Percentiles rank a stretch among this genome's conserved stretches.
These are phyloP conservation scores for Seladonia tumulorum DNA, from an alignment of 2,888 invertebrate genomes.

Conservation along the genomic window DNA sequence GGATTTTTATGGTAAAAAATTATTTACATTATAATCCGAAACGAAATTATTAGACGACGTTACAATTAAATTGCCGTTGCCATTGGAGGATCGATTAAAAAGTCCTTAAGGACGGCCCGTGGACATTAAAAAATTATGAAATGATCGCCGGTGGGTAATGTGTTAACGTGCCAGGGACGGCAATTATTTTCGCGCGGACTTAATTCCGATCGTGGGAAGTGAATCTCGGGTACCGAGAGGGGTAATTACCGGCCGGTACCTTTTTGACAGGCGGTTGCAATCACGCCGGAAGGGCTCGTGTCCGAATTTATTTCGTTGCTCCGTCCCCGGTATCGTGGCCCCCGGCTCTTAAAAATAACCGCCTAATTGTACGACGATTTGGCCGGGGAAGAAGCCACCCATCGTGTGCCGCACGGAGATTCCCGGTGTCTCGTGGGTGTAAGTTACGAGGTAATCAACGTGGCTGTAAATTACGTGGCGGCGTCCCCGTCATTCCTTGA, in stretches of 20 bases:
- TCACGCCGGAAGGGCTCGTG: slow-evolving; percentile 2
- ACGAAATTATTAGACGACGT: too few species aligned
- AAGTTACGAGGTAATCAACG: slow-evolving; percentile 75
- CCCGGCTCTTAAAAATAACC: slow-evolving; percentile 45
- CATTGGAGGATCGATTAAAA: too few species aligned
- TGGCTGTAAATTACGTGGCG: slow-evolving; percentile 69
- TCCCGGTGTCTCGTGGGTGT: slow-evolving; percentile 71
- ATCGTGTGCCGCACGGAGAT: slow-evolving; percentile 43
- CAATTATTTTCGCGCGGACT: not conserved
- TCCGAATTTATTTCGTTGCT: slow-evolving; percentile 30
- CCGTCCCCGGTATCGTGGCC: slow-evolving; percentile 22
- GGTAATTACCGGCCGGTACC: not conserved
- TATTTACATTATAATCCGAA: too few species aligned
- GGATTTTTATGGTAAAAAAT: too few species aligned
- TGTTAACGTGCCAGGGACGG: not conserved
- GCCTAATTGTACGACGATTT: slow-evolving; percentile 62
- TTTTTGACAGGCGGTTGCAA: slow-evolving; percentile 4
- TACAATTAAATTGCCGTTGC: too few species aligned
- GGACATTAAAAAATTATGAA: too few species aligned
- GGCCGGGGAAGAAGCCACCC: slow-evolving; percentile 55
- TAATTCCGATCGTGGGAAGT: not conserved
- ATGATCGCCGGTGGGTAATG: too few species aligned
- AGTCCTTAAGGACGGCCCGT: too few species aligned
- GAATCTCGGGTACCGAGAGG: not conserved
- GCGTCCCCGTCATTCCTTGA: slow-evolving; percentile 2